Conservation (phyloP, 1,140 invertebrate species). For the Trissolcus basalis region DNA sequence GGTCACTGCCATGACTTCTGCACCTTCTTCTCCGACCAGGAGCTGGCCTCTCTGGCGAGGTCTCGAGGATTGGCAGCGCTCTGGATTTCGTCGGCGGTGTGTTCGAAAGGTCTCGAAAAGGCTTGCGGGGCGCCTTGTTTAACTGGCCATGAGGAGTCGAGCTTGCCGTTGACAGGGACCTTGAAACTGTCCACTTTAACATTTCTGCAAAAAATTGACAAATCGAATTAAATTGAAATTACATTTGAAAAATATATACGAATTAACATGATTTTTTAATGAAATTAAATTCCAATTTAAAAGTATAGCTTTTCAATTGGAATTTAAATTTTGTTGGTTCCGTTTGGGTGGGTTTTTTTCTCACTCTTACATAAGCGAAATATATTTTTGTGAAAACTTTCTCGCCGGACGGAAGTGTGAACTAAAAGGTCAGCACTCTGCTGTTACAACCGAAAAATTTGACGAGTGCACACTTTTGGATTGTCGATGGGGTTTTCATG, state of each 20-base stretch:
- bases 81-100: slow-evolving; percentile 68
- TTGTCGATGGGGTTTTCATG: slow-evolving; percentile 9
- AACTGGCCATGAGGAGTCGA: slow-evolving; percentile 70
- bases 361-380: not conserved
- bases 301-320: too few relatives aligned
- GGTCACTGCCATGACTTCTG: slow-evolving; percentile 71
- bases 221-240: not conserved
- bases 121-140: slow-evolving; percentile 64
- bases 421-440: slow-evolving; percentile 14
- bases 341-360: not conserved
- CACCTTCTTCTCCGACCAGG: slow-evolving; percentile 68
- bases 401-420: slow-evolving; percentile 2
- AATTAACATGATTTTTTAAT: not conserved
- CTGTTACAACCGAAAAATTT: slow-evolving; percentile 31
- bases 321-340: not conserved
- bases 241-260: not conserved
- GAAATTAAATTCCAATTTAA: too few relatives aligned
- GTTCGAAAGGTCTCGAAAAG: slow-evolving; percentile 72
- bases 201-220: slow-evolving; percentile 62
- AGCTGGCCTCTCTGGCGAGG: slow-evolving; percentile 50
- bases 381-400: too few relatives aligned
- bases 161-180: slow-evolving; percentile 71
- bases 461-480: slow-evolving; percentile 21
- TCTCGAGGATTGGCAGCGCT: slow-evolving; percentile 17
- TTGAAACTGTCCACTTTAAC: slow-evolving; percentile 76